Percentiles rank a stretch among this genome's conserved stretches.
These are phyloP conservation scores for Apoda limacodes DNA, from an alignment of 2,888 invertebrate species.

Conservation along the genomic window DNA sequence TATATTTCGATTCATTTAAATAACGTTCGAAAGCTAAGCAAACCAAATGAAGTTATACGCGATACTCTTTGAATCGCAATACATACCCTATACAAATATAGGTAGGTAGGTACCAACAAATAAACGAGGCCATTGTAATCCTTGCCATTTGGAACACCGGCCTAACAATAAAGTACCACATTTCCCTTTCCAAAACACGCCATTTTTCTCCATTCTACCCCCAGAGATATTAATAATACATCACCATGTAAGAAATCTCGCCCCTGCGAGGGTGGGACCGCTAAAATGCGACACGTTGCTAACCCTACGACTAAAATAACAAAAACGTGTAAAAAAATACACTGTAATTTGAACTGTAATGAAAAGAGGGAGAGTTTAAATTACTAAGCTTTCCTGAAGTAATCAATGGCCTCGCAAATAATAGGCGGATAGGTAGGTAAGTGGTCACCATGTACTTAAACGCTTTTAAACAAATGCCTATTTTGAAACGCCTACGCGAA, in stretches of 20 bases:
- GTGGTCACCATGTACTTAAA: conserved; percentile 38
- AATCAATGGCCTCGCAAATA: conserved; percentile 51
- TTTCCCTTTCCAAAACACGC: conserved; percentile 40
- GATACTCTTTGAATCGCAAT: too few relatives aligned
- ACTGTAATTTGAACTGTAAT: not conserved
- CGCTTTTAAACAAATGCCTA: conserved; percentile 49
- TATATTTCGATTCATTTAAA: too few relatives aligned
- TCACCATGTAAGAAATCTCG: conserved; percentile 63
- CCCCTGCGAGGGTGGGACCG: conserved; percentile 47
- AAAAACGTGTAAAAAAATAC: conserved; percentile 22
- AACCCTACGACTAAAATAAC: conserved; percentile 43
- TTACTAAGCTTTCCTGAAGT: conserved; percentile 36
- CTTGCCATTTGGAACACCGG: conserved; percentile 28
- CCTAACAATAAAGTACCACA: conserved; percentile 36
- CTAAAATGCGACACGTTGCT: conserved; percentile 45
- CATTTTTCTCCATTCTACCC: conserved; percentile 46
- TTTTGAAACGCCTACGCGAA: conserved; percentile 57
- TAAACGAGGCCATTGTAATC: conserved; percentile 19
- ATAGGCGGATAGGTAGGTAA: conserved; percentile 41
- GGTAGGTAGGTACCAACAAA: conserved; percentile 21
- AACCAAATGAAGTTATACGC: too few relatives aligned
- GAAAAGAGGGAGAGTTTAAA: not conserved
- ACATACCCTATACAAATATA: too few relatives aligned
- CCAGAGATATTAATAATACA: conserved; percentile 60
- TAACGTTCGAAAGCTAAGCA: too few relatives aligned